These are phyloP conservation scores for Lepisosteus osseus DNA, from an alignment of 2,113 vertebrate species.

Conservation along the genomic window DNA sequence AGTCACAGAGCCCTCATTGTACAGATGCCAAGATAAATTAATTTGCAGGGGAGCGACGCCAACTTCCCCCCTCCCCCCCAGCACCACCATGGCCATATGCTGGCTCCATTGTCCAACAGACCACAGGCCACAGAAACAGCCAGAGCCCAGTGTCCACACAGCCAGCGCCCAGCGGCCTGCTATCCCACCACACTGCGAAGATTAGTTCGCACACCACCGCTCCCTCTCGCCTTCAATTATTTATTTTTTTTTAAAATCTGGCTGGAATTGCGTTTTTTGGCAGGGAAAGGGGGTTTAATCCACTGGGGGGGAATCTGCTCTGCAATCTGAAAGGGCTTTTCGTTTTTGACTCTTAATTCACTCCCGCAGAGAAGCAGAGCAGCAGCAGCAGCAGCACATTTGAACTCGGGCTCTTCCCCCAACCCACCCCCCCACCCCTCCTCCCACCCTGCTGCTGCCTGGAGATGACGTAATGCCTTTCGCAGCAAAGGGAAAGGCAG, in stretches of 20 bases:
- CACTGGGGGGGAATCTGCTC: no score
- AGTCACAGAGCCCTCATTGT: conserved; percentile 45
- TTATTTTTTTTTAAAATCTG: no score
- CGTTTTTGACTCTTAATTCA: no score
- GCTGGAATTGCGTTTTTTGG: no score
- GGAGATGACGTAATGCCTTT: no score
- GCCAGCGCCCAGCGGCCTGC: no score
- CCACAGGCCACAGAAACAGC: neutral
- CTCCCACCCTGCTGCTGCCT: neutral
- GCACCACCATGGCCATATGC: conserved; percentile 40
- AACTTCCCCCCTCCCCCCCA: conserved; percentile 34
- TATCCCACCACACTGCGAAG: neutral
- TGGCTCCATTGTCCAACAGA: conserved; percentile 12
- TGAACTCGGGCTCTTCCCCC: neutral
- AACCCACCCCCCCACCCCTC: conserved; percentile 12
- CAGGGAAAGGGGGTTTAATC: no score
- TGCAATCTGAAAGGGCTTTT: no score
- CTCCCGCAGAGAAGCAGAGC: no score
- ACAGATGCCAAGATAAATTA: conserved; percentile 57
- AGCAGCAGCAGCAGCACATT: no score
- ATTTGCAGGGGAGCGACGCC: conserved; percentile 47
- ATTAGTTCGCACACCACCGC: neutral
- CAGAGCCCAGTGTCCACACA: no score
- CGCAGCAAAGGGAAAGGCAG: no score
- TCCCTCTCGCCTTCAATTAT: neutral